These are phyloP conservation scores for Montifringilla adamsi DNA, from an alignment of 2,113 vertebrate species.

Conservation along the genomic window DNA sequence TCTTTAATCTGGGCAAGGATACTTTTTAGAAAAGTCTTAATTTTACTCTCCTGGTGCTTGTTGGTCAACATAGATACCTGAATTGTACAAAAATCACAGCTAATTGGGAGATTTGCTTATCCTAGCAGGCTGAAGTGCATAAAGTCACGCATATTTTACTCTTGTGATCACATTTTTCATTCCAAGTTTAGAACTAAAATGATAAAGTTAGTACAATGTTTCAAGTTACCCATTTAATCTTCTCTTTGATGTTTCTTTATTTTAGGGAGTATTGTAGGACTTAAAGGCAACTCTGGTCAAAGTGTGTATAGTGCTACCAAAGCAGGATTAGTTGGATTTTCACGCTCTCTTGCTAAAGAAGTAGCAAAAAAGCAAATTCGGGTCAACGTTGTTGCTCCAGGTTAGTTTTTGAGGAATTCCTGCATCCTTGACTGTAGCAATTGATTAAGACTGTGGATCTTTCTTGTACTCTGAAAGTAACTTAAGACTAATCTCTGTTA, in stretches of 20 bases:
- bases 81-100: background rate
- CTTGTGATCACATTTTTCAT: background rate
- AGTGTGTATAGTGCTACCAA: constrained; percentile 89
- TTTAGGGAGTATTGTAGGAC: constrained; percentile 86
- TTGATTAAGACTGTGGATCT: background rate
- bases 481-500: background rate
- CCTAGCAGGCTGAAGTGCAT: background rate
- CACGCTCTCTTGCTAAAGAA: constrained; percentile 91
- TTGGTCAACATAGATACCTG: background rate
- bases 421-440: background rate
- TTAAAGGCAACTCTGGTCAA: constrained; percentile 89
- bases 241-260: background rate
- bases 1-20: background rate
- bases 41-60: background rate
- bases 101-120: background rate
- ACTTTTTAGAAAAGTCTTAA: background rate
- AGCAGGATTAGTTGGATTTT: constrained; percentile 90
- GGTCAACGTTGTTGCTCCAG: constrained; percentile 91
- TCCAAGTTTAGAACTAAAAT: background rate
- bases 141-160: background rate
- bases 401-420: constrained; percentile 68
- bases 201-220: background rate
- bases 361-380: constrained; percentile 84
- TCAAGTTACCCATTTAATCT: background rate
- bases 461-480: background rate